A percentile compares a stretch with the other conserved stretches of the same genome.
Conservation (phyloP, 2,888 invertebrate species). For the Linnaemya vulpina region DNA sequence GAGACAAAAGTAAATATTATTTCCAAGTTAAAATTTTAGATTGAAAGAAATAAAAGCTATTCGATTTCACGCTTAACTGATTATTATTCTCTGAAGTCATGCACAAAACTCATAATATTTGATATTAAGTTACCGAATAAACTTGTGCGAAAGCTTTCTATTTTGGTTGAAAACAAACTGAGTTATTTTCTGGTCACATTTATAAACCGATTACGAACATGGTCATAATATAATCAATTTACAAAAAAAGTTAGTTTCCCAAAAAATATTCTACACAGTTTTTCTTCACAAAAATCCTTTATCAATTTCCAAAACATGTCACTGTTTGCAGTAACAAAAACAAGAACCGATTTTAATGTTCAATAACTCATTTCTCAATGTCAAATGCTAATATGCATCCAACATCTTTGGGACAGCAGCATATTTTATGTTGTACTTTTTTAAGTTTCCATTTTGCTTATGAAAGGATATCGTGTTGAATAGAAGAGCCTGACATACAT, state of each 20-base stretch:
- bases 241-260: not conserved
- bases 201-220: conserved; percentile 31
- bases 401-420: not conserved
- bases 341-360: not conserved
- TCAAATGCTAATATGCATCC: not conserved
- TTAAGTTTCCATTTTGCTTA: not conserved
- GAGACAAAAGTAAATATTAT: too few species aligned
- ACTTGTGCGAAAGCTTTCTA: conserved; percentile 5
- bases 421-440: not conserved
- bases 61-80: conserved; percentile 13
- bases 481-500: not conserved
- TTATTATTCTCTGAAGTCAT: conserved; percentile 4
- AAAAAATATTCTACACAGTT: not conserved
- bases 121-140: conserved; percentile 7
- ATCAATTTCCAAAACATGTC: not conserved
- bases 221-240: conserved; percentile 5
- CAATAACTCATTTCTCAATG: conserved; percentile 43
- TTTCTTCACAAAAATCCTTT: not conserved
- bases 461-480: not conserved
- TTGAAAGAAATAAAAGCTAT: conserved; percentile 10
- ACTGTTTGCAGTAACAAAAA: not conserved
- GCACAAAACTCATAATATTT: not conserved
- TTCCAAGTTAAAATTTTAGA: too few species aligned
- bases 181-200: not conserved
- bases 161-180: not conserved